Percentiles rank a stretch among this genome's conserved stretches.
These are phyloP conservation scores for Anticlea derivata DNA, from an alignment of 2,888 invertebrate species.

Conservation along the genomic window DNA sequence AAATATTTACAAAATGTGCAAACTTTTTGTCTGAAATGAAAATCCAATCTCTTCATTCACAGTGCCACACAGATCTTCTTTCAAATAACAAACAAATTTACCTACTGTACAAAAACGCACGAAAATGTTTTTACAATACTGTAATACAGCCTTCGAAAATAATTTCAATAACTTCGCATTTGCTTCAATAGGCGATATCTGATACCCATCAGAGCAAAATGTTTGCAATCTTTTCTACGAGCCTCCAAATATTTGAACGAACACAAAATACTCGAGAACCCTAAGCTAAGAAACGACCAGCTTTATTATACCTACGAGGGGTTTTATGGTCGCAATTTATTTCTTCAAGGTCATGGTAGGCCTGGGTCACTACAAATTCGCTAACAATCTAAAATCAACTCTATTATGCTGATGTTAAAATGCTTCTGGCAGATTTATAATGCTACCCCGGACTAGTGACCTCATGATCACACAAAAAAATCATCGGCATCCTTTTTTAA, in stretches of 20 bases:
- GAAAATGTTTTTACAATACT: background rate
- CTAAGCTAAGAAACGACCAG: constrained; percentile 22
- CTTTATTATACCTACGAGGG: constrained; percentile 27
- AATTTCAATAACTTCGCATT: constrained; percentile 3
- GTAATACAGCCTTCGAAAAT: background rate
- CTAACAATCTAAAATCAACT: background rate
- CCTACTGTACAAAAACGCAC: no score
- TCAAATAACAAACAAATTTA: no score
- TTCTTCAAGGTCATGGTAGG: constrained; percentile 21
- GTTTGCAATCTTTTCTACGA: constrained; percentile 23
- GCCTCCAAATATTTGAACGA: constrained; percentile 33
- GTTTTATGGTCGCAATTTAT: constrained; percentile 28
- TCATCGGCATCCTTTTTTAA: no score
- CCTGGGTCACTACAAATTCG: background rate
- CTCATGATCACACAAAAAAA: no score
- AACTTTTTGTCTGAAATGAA: no score
- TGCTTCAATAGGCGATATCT: constrained; percentile 17
- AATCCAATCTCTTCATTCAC: no score
- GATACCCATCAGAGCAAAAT: constrained; percentile 19
- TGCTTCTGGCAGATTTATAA: no score
- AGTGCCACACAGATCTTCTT: no score
- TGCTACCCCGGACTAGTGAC: no score
- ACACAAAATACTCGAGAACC: constrained; percentile 26
- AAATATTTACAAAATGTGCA: no score
- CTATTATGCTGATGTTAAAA: background rate